phyloP scores from a whole-genome alignment of 2,113 vertebrate genomes.

The Scytalopus superciliaris region DNA sequence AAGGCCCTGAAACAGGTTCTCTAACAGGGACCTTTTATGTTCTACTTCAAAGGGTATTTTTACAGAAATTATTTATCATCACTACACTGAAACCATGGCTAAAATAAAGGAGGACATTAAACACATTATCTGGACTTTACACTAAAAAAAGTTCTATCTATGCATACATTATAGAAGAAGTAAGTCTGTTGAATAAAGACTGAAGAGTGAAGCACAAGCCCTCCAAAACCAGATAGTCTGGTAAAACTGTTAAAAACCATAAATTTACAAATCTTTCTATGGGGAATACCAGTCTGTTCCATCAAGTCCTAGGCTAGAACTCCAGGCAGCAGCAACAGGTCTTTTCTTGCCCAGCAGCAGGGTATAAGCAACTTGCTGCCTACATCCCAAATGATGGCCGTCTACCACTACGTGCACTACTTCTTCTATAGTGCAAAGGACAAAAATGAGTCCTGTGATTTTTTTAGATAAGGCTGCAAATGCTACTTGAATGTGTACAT shows the following conservation, averaged over 20 bases:
- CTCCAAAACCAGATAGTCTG: rapidly evolving
- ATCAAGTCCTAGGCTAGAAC: background rate
- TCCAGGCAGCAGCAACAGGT: background rate
- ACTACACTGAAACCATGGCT: background rate
- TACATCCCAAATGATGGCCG: background rate
- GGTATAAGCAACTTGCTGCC: background rate
- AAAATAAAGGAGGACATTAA: background rate
- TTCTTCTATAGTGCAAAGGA: background rate
- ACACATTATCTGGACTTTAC: background rate
- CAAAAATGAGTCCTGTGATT: background rate
- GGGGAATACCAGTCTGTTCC: background rate
- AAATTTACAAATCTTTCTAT: background rate
- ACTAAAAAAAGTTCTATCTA: background rate
- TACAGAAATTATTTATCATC: background rate
- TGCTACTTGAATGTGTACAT: background rate
- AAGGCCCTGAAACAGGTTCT: background rate
- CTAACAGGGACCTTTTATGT: background rate
- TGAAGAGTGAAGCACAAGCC: background rate
- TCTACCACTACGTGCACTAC: background rate
- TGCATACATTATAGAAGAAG: background rate
- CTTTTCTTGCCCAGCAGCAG: background rate
- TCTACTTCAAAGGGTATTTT: background rate
- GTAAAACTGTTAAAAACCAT: background rate
- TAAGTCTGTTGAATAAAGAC: background rate
- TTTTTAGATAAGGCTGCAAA: background rate